phyloP scores from a whole-genome alignment of 2,797 vertebrate genomes.

The Agapornis canus region DNA sequence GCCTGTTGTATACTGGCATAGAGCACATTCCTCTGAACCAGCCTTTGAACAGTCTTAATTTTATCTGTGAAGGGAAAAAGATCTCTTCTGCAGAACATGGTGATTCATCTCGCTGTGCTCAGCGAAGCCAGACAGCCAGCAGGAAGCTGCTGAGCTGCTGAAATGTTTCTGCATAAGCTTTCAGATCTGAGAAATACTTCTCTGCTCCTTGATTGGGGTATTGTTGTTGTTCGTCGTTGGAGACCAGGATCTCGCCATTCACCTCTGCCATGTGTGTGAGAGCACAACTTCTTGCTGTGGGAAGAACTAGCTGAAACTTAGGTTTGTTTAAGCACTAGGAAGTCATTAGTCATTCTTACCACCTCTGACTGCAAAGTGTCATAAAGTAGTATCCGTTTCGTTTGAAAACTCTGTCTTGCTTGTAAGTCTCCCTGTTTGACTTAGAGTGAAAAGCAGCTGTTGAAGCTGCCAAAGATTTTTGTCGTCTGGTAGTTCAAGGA shows the following conservation, averaged over 20 bases:
- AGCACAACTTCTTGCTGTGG: not conserved
- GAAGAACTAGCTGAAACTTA: not conserved
- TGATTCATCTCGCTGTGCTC: not conserved
- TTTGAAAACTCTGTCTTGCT: not conserved
- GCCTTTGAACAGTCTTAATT: not conserved
- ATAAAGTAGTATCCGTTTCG: not conserved
- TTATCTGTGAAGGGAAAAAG: not conserved
- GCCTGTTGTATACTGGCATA: not conserved
- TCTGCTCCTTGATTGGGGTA: not conserved
- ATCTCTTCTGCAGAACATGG: not conserved
- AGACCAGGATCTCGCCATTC: not conserved
- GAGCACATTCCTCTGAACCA: not conserved
- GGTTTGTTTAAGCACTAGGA: not conserved
- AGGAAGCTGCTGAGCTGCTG: conserved; percentile 20
- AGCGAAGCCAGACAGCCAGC: not conserved
- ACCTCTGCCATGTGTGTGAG: not conserved
- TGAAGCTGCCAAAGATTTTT: not conserved
- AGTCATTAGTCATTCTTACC: not conserved
- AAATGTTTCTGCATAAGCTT: not conserved
- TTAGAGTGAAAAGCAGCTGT: not conserved
- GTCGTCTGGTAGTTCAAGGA: not conserved
- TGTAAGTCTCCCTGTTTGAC: not conserved
- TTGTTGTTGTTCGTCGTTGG: not conserved
- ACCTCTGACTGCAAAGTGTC: not conserved
- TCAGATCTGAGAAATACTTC: not conserved